Base-by-base conservation (phyloP, 2,113 vertebrate species). In the Perccottus glenii region DNA sequence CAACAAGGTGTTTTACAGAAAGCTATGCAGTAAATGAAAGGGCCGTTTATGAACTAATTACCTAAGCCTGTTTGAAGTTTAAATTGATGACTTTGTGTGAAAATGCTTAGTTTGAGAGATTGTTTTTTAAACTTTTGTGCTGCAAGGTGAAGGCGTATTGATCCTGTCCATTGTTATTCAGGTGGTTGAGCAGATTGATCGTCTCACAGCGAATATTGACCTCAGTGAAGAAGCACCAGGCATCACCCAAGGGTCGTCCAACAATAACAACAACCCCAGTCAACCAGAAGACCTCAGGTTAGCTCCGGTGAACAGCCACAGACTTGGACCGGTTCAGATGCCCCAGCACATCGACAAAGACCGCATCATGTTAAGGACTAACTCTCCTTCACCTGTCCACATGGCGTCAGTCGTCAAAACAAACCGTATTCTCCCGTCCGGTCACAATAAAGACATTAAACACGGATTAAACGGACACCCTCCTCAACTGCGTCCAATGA, bases 181-280 rank as follows among this genome's bases (percentile, higher is more conserved):
- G 93, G 92, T 94, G 69, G 90, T 94, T 19, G 65, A 93, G 51
- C 90, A 93, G 82, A 94, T 94, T 19, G 92, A 93, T 77, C 77
- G 86, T 46, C 87, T 94, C 60, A 94, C 93, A 19, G 90, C 91
- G 16, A 84, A 67, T 49, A 91, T 94, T 15, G 85, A 91, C 85
- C 82, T 94, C 15, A 64, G 46, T 4, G 84, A 86, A 35, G 85
- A 83, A 45, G 58, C 56, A 3, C 19, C 60, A 12, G 62, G 70
- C 52, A 67, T 81, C 50, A 33, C 67, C 57, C 68, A 70, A 10
- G 77, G 55, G 3, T 35, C 16, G 4, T 69, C 73, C 57, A 47
- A 47, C 55, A 65, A 70, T 51, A 44, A 75, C 51, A 79, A 82
- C 46, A 79, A 81, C 12, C 32, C 75, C 58, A 5, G 5, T 60